Evolutionary conservation across 2,797 vertebrate species (phyloP), one percentile per base, ranked within the genome.

Genomic region (Triplophysa yarkandensis): DNA sequence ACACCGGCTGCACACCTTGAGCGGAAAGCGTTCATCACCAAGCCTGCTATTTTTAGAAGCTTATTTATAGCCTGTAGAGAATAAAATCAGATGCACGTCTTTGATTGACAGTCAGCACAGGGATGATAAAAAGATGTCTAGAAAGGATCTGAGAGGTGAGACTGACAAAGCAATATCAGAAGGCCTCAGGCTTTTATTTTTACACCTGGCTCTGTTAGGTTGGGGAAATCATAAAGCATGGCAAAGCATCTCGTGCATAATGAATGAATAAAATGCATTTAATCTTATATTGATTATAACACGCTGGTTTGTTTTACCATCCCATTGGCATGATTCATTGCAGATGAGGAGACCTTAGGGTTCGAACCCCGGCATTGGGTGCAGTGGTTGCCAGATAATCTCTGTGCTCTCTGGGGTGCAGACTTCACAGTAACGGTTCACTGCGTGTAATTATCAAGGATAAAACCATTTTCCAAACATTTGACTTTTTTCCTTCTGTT

Each of bases 21-120:
- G 68, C 25, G 41, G 77, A 79, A 81, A 66, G 75, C 46, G 19
- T 69, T 75, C 50, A 71, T 68, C 57, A 60, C 16, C 30, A n/a
- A 27, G 71, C 41, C 5, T 54, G 57, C 76, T 80, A 82, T 80
- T 68, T 83, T 80, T 76, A 78, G 78, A 21, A 23, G 27, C 1
- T 25, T 82, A 80, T 80, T 78, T 78, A 76, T 80, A 78, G 78
- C 64, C 32, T 32, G 52, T 55, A 27, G 77, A 73, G 74, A 71
- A 68, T 46, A 21, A 74, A 74, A 74, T 77, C 54, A 66, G 28
- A 46, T 57, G 55, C 23, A 67, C 19, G 46, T 54, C 58, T 69
- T 36, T 77, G 81, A 82, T 76, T 77, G 81, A 62, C 67, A 79
- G 43, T 60, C 68, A 34, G 36, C 68, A 21, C 69, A 50, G 61